Evolutionary conservation across 2,113 vertebrate species (phyloP).

Genomic region (Tetraodon nigroviridis): DNA sequence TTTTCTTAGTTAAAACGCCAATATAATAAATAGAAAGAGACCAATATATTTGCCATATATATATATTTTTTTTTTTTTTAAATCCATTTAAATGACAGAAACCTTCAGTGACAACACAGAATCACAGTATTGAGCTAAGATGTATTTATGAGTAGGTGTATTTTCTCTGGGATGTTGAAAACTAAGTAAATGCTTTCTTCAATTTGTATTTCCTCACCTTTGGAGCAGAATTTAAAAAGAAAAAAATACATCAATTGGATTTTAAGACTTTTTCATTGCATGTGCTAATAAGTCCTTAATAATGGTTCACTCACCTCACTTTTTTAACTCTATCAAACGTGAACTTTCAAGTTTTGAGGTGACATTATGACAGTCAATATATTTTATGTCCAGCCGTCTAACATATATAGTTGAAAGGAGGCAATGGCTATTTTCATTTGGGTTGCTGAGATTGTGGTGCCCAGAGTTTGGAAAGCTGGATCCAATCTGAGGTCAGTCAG

Average conservation of each 20-base stretch:
- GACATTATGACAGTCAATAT: slow-evolving; percentile 33
- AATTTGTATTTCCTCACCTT: too few species aligned
- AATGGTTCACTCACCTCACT: slow-evolving; percentile 1
- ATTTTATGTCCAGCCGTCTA: slow-evolving; percentile 18
- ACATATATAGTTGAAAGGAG: slow-evolving; percentile 18
- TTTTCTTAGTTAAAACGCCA: too few species aligned
- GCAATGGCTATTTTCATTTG: slow-evolving; percentile 48
- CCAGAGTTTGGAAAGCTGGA: slow-evolving; percentile 59
- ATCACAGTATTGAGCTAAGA: too few species aligned
- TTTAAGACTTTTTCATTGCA: neutral
- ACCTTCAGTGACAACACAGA: too few species aligned
- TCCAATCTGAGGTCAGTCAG: slow-evolving; percentile 59
- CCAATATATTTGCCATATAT: too few species aligned
- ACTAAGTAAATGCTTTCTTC: too few species aligned
- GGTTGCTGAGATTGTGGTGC: slow-evolving; percentile 53
- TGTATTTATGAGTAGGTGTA: too few species aligned
- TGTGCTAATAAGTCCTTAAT: slow-evolving; percentile 6
- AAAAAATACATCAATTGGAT: neutral
- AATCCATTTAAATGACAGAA: too few species aligned
- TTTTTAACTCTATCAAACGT: slow-evolving; percentile 6
- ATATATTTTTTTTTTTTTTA: too few species aligned
- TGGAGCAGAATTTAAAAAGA: neutral
- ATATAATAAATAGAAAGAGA: too few species aligned
- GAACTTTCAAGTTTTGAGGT: slow-evolving; percentile 2
- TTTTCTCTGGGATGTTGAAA: too few species aligned